Conservation (phyloP, 2,797 vertebrate genomes). For the Rhinatrema bivittatum region DNA sequence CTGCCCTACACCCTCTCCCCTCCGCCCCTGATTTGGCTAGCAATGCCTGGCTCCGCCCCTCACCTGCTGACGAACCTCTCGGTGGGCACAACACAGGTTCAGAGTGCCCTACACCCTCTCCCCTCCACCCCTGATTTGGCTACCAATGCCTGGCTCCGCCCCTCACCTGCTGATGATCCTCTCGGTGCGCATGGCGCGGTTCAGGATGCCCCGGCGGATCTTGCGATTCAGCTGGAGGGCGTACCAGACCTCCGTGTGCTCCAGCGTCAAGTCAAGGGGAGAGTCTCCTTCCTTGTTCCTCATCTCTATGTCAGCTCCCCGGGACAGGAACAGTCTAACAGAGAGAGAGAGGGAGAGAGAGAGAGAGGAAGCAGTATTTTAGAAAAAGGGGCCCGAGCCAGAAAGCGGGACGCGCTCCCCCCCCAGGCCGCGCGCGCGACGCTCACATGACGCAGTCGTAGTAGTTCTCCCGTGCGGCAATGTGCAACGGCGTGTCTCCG, state of each 20-base stretch:
- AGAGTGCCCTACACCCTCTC: no score
- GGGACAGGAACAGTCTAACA: conserved; percentile 78
- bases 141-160: no score
- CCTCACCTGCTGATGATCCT: conserved; percentile 79
- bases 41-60: no score
- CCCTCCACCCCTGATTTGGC: not conserved
- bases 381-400: not conserved
- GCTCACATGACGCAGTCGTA: conserved; percentile 82
- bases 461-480: conserved; percentile 78
- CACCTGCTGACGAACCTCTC: no score
- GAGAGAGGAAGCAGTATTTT: not conserved
- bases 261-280: conserved; percentile 67
- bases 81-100: no score
- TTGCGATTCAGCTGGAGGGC: conserved; percentile 86
- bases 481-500: conserved; percentile 88
- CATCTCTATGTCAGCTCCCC: conserved; percentile 78
- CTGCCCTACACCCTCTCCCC: no score
- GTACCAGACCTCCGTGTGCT: conserved; percentile 85
- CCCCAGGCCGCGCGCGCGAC: no score
- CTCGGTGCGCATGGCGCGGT: conserved; percentile 74
- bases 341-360: not conserved
- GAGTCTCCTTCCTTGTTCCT: conserved; percentile 86
- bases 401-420: no score
- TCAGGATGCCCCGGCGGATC: conserved; percentile 72
- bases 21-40: no score